Percentiles rank a stretch among this genome's conserved stretches.
Evolutionary conservation across 2,797 vertebrate genomes (phyloP).

Genomic region (Sebastes itinus): DNA sequence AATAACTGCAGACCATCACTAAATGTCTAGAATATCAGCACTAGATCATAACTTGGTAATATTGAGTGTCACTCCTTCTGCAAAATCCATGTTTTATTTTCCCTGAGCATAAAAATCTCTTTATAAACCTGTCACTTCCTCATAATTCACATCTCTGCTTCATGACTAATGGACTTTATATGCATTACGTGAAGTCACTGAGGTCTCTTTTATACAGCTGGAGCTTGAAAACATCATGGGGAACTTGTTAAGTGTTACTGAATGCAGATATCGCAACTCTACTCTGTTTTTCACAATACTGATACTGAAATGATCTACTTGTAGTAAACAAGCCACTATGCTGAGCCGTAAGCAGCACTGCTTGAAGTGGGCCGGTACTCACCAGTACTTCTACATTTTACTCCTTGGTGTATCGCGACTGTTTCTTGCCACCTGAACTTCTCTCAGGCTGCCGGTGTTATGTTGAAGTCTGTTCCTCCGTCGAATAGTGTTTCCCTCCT

Average conservation of each 20-base stretch:
- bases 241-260: not conserved
- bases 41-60: not conserved
- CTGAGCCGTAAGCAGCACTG: not conserved
- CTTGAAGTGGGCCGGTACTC: too few species aligned
- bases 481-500: too few species aligned
- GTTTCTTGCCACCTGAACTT: too few species aligned
- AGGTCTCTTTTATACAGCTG: not conserved
- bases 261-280: not conserved
- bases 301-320: not conserved
- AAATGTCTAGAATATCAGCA: not conserved
- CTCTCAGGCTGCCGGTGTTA: too few species aligned
- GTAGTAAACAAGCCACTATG: not conserved
- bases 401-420: too few species aligned
- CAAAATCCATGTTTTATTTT: not conserved
- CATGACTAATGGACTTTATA: not conserved
- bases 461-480: too few species aligned
- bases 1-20: not conserved
- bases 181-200: not conserved
- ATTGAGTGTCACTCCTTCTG: not conserved
- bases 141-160: not conserved
- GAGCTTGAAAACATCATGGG: not conserved
- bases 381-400: too few species aligned
- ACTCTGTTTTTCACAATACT: not conserved
- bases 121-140: slow-evolving; percentile 8
- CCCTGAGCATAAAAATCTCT: not conserved